phyloP scores from a whole-genome alignment of 2,888 invertebrate species.

The Scaptomyza tumidula region DNA sequence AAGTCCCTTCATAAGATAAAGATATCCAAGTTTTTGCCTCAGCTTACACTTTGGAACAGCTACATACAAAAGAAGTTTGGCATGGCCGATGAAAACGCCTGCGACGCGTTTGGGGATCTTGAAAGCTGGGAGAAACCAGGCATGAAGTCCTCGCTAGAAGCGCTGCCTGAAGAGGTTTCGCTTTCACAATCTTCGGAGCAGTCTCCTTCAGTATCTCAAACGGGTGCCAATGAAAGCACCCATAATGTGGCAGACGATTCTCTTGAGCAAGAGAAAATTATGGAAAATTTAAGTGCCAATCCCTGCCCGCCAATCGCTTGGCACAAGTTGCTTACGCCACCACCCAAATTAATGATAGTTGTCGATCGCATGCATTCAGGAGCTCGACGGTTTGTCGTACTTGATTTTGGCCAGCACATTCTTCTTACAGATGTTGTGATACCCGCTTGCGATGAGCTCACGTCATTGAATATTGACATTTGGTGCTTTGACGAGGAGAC shows the following conservation, averaged over 20 bases:
- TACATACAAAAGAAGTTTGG: conserved; percentile 67
- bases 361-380: conserved; percentile 97
- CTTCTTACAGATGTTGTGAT: conserved; percentile 93
- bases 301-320: conserved; percentile 87
- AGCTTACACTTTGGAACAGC: conserved; percentile 62
- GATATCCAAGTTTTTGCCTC: conserved; percentile 70
- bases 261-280: conserved; percentile 56
- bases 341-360: conserved; percentile 93
- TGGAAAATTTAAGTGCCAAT: conserved; percentile 58
- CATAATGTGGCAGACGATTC: conserved; percentile 52
- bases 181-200: conserved; percentile 40
- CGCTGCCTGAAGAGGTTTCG: conserved; percentile 41
- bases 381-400: conserved; percentile 94
- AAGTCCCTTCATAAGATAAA: conserved; percentile 63
- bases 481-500: conserved; percentile 95
- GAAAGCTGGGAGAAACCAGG: conserved; percentile 59
- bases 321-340: conserved; percentile 91
- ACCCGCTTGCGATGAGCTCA: conserved; percentile 92
- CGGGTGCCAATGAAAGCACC: conserved; percentile 20
- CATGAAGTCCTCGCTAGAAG: conserved; percentile 37
- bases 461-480: conserved; percentile 94
- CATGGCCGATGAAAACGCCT: conserved; percentile 53
- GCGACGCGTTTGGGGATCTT: conserved; percentile 36
- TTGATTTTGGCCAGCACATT: conserved; percentile 95
- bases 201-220: conserved; percentile 23